A percentile compares a stretch with the other conserved stretches of the same genome.
Evolutionary conservation across 2,888 invertebrate species (phyloP).

Genomic region (Steinernema hermaphroditum): DNA sequence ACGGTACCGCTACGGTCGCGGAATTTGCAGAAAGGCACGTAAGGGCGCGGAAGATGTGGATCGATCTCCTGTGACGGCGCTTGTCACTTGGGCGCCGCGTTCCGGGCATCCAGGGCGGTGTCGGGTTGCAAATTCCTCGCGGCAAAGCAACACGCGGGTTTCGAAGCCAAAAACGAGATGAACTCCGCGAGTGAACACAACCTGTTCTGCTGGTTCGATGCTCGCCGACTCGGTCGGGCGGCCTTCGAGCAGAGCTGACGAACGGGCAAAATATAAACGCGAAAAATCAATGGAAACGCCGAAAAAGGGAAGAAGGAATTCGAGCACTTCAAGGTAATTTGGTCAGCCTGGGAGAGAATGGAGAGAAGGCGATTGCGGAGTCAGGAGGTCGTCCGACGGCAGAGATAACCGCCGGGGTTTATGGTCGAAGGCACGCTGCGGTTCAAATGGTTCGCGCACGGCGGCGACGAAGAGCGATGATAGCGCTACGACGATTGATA

Average conservation of each 20-base stretch:
- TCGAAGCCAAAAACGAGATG: constrained; percentile 22
- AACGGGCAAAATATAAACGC: constrained; percentile 29
- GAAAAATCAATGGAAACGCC: constrained; percentile 29
- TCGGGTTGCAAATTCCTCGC: constrained; percentile 28
- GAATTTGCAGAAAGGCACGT: constrained; percentile 32
- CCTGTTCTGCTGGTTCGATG: constrained; percentile 24
- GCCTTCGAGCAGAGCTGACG: constrained; percentile 7
- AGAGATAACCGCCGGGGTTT: constrained; percentile 24
- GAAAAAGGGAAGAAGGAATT: constrained; percentile 19
- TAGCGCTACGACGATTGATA: constrained; percentile 23
- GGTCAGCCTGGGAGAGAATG: background rate
- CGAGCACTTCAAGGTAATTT: constrained; percentile 24
- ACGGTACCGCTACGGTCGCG: constrained; percentile 8
- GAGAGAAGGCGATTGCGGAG: no score
- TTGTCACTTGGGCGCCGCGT: background rate
- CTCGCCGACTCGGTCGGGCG: background rate
- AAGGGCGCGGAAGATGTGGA: background rate
- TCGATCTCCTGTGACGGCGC: background rate
- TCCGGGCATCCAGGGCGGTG: constrained; percentile 6
- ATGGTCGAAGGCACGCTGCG: background rate
- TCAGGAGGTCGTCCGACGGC: no score
- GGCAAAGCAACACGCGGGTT: background rate
- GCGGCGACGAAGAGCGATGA: constrained; percentile 18
- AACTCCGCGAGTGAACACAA: constrained; percentile 7
- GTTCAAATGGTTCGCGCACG: constrained; percentile 28